Evolutionary conservation across 2,113 vertebrate species (phyloP), one percentile per base, ranked within the genome.

Genomic region (Phoxinus phoxinus): DNA sequence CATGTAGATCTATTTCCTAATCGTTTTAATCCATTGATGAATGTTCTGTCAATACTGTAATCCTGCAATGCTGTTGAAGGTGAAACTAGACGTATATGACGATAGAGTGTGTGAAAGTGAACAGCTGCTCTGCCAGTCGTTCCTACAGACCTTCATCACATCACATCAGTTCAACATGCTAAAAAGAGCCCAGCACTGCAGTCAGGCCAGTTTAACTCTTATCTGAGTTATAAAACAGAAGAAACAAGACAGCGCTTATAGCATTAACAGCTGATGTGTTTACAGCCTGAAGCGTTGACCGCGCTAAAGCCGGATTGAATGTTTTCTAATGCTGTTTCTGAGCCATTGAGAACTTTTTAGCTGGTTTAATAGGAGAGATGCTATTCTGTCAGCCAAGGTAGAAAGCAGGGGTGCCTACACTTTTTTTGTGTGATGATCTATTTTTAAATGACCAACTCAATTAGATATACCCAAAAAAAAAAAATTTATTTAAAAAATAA

Each of bases 11-110:
- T 65, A 65, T 46, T 65, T 65, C 4, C 10, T 63, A 44, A 19
- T 44, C 0, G 3, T n/a, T 63, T 63, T 25, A 80, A 46, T 65
- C 35, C 59, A 46, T 12, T 44, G 56, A 25, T 81, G 37, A 30
- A 65, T 30, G 58, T 63, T 81, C 17, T 19, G 56, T 65, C 59
- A 44, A 80, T 63, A 63, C n/a, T 30, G 13, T 65, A 48, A 81
- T 81, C 78, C 59, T 30, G 78, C 21, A 81, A 37, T 19, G 4
- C 35, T 30, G n/a, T 30, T 65, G 15, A 48, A 65, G 15, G 59
- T 25, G 59, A 65, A 81, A 27, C 3, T 30, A n/a, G n/a, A 25
- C 37, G 32, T 79, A 15, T 79, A 25, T 32, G 46, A 76, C 4
- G 17, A 30, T 11, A 17, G 23, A 61, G 56, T 61, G 11, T 79